These are phyloP conservation scores for Busseola fusca DNA, from an alignment of 2,888 invertebrate genomes.

Conservation along the genomic window DNA sequence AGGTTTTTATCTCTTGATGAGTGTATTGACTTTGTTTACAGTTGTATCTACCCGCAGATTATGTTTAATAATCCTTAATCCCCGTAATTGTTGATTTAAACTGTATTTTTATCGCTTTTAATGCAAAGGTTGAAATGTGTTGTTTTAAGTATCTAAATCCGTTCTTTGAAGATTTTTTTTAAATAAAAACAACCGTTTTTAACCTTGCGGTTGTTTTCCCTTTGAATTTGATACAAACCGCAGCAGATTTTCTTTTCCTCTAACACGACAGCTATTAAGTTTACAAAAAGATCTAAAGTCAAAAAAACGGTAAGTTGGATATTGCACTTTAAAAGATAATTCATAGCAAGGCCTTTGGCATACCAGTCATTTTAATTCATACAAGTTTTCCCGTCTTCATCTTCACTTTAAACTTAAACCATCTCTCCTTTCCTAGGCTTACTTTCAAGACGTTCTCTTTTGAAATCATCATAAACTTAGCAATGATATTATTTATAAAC, in stretches of 20 bases:
- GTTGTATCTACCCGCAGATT: slow-evolving; percentile 35
- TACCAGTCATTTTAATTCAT: background rate
- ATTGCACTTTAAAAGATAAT: slow-evolving; percentile 21
- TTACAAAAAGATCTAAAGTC: background rate
- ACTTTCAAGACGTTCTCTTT: background rate
- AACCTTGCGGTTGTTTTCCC: slow-evolving; percentile 8
- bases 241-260: slow-evolving; percentile 3
- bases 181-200: slow-evolving; percentile 22
- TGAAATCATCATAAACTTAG: background rate
- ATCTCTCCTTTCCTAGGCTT: background rate
- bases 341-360: background rate
- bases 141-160: slow-evolving; percentile 14
- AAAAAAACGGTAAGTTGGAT: slow-evolving; percentile 17
- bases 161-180: slow-evolving; percentile 34
- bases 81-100: slow-evolving; percentile 17
- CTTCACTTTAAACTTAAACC: background rate
- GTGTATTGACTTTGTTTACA: slow-evolving; percentile 61
- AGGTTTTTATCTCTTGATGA: slow-evolving; percentile 58
- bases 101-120: slow-evolving; percentile 14
- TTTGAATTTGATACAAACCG: background rate
- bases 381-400: background rate
- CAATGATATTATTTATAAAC: slow-evolving; percentile 1
- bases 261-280: background rate
- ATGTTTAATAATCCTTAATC: slow-evolving; percentile 37
- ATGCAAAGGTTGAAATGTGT: too few species aligned